Conservation (phyloP, 2,113 vertebrate genomes). For the Otolemur garnettii region DNA sequence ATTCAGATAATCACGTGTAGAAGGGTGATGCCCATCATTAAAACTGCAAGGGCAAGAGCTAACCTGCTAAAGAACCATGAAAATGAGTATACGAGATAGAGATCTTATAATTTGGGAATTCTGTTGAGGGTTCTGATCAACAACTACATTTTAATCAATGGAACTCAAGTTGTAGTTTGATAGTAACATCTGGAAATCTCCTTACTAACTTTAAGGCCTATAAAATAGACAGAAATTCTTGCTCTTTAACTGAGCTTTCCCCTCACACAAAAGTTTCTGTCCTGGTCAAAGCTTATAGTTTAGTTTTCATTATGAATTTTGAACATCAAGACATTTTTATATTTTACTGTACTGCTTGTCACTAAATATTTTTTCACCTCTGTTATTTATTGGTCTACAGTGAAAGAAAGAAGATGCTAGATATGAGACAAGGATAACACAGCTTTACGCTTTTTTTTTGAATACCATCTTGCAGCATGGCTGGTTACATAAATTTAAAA, state of each 20-base stretch:
- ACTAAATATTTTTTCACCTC: slow-evolving; percentile 23
- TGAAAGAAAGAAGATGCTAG: slow-evolving; percentile 37
- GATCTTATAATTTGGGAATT: slow-evolving; percentile 1
- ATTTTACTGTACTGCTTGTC: slow-evolving; percentile 42
- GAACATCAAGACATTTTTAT: slow-evolving; percentile 43
- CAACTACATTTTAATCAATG: slow-evolving; percentile 62
- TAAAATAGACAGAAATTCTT: neutral
- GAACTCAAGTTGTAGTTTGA: slow-evolving; percentile 10
- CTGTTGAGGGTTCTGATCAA: slow-evolving; percentile 12
- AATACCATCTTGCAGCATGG: slow-evolving; percentile 80
- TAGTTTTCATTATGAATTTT: neutral
- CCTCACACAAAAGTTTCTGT: slow-evolving; percentile 20
- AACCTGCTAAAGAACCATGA: slow-evolving; percentile 37
- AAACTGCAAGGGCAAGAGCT: neutral
- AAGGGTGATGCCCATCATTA: slow-evolving; percentile 62
- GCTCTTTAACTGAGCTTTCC: neutral
- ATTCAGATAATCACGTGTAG: slow-evolving; percentile 49
- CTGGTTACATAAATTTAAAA: slow-evolving; percentile 80
- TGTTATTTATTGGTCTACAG: slow-evolving; percentile 35
- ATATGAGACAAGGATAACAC: slow-evolving; percentile 20
- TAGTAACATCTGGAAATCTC: slow-evolving; percentile 58
- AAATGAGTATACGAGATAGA: neutral
- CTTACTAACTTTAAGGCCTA: slow-evolving; percentile 53
- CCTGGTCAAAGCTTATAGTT: neutral
- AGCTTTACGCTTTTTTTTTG: slow-evolving; percentile 70